Evolutionary conservation across 2,888 invertebrate species (phyloP).

Genomic region (Argyra leucocephala): DNA sequence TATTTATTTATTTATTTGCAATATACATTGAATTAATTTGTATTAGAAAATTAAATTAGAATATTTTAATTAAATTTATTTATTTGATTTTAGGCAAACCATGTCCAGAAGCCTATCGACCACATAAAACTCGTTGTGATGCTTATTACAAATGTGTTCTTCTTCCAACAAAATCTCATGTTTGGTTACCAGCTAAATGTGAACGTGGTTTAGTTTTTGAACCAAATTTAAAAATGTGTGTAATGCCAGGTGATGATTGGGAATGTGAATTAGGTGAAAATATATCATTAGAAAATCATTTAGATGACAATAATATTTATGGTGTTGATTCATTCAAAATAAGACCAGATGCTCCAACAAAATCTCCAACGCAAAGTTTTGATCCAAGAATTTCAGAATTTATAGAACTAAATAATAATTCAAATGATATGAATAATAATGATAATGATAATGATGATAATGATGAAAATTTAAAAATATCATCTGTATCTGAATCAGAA

Average conservation of each 20-base stretch:
- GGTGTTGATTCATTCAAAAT: constrained; percentile 19
- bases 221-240: constrained; percentile 37
- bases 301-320: constrained; percentile 21
- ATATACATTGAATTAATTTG: no score
- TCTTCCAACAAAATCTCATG: constrained; percentile 30
- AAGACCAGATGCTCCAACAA: neutral
- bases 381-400: constrained; percentile 18
- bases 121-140: constrained; percentile 41
- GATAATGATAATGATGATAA: constrained; percentile 10
- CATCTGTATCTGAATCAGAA: constrained; percentile 10
- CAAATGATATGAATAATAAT: constrained; percentile 15
- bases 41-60: no score
- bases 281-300: neutral
- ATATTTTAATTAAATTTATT: neutral
- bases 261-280: constrained; percentile 34
- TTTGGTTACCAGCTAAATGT: constrained; percentile 40
- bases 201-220: constrained; percentile 40
- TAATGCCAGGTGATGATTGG: constrained; percentile 43
- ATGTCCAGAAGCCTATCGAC: constrained; percentile 38
- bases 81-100: constrained; percentile 32
- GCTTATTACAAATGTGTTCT: constrained; percentile 38
- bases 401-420: constrained; percentile 23
- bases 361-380: constrained; percentile 13
- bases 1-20: no score
- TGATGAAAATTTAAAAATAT: neutral